Evolutionary conservation across 2,888 invertebrate genomes (phyloP).

Genomic region (Polia nebulosa): DNA sequence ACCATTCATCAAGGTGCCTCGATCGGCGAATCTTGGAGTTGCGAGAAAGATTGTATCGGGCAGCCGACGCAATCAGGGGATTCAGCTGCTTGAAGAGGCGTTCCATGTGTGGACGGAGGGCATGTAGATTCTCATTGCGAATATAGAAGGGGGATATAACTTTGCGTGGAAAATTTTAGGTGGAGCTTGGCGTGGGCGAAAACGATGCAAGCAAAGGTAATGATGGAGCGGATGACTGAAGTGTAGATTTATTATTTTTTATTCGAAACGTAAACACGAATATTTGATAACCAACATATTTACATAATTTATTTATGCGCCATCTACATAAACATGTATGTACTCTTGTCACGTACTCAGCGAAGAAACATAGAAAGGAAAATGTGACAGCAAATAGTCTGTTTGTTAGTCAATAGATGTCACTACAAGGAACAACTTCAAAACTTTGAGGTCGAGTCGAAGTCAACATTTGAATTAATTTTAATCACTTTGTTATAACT

Average conservation of each 20-base stretch:
- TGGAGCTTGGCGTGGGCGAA: too few relatives aligned
- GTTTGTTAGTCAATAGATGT: slow-evolving; percentile 23
- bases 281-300: too few relatives aligned
- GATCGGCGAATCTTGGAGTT: not conserved
- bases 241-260: not conserved
- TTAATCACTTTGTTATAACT: too few relatives aligned
- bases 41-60: not conserved
- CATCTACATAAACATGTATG: slow-evolving; percentile 26
- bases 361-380: too few relatives aligned
- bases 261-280: too few relatives aligned
- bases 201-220: too few relatives aligned
- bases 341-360: not conserved
- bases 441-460: not conserved
- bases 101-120: not conserved
- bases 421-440: not conserved
- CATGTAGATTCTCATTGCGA: not conserved
- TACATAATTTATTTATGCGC: too few relatives aligned
- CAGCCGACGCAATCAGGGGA: not conserved
- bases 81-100: not conserved
- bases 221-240: too few relatives aligned
- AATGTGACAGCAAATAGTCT: slow-evolving; percentile 3
- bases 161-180: not conserved
- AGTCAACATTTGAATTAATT: not conserved
- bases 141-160: not conserved
- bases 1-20: not conserved